Evolutionary conservation across 2,113 vertebrate species (phyloP).

Genomic region (Paraplagusia blochii): DNA sequence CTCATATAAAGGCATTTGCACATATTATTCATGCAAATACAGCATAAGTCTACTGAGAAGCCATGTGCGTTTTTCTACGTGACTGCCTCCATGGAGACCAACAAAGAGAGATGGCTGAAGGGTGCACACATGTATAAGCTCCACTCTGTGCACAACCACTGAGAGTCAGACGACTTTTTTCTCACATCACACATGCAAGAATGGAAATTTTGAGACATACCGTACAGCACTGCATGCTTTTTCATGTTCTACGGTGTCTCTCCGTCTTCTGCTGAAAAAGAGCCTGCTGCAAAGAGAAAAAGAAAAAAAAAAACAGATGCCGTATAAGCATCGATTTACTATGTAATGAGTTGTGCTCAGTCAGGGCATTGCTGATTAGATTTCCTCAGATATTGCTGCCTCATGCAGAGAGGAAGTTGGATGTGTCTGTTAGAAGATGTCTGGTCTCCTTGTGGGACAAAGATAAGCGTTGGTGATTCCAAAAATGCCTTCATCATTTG

Average conservation of each 20-base stretch:
- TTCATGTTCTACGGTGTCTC: slow-evolving; percentile 7
- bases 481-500: slow-evolving; percentile 39
- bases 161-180: slow-evolving; percentile 37
- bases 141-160: slow-evolving; percentile 18
- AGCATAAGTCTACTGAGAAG: slow-evolving; percentile 17
- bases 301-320: slow-evolving; percentile 4
- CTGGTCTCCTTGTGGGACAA: slow-evolving; percentile 24
- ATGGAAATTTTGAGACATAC: slow-evolving; percentile 31
- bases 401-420: slow-evolving; percentile 37
- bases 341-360: slow-evolving; percentile 36
- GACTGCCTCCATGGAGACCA: slow-evolving; percentile 24
- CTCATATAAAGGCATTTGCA: slow-evolving; percentile 20
- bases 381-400: slow-evolving; percentile 44
- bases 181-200: slow-evolving; percentile 17
- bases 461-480: slow-evolving; percentile 14
- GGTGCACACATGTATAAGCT: not conserved
- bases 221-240: not conserved
- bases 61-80: slow-evolving; percentile 6
- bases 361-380: slow-evolving; percentile 58
- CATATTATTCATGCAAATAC: slow-evolving; percentile 42
- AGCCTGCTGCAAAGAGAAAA: slow-evolving; percentile 17
- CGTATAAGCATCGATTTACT: slow-evolving; percentile 57
- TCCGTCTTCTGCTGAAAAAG: slow-evolving; percentile 29
- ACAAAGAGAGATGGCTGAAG: slow-evolving; percentile 5
- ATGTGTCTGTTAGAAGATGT: slow-evolving; percentile 15